These are phyloP conservation scores for Enteromius anoplus DNA, from an alignment of 2,797 vertebrate species.

Conservation along the genomic window DNA sequence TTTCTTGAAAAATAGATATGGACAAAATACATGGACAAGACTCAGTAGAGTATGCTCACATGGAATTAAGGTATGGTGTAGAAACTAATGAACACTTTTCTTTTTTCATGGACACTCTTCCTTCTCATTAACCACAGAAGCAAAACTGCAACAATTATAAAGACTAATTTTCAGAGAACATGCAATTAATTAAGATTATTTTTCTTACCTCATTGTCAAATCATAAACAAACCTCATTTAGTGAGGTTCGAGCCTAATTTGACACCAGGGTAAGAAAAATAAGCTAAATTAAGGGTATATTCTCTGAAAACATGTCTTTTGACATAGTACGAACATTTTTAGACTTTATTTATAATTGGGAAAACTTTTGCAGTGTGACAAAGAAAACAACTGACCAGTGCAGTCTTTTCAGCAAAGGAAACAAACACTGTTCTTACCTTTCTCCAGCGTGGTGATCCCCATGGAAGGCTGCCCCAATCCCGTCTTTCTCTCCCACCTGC, in stretches of 20 bases:
- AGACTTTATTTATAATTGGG: background rate
- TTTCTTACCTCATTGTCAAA: background rate
- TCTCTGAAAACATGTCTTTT: constrained; percentile 1
- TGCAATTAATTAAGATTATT: background rate
- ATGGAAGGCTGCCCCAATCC: constrained; percentile 92
- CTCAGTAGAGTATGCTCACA: background rate
- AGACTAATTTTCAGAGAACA: background rate
- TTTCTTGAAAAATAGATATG: background rate
- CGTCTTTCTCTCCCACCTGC: constrained; percentile 91
- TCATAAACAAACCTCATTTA: background rate
- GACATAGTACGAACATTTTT: background rate
- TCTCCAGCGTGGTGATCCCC: constrained; percentile 90
- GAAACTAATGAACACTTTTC: background rate
- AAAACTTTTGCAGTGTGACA: background rate
- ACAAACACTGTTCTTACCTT: constrained; percentile 79
- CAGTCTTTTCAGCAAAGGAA: background rate
- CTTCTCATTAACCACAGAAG: background rate
- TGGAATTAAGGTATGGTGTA: background rate
- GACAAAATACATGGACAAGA: background rate
- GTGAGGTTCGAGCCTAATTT: background rate
- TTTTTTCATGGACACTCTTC: background rate
- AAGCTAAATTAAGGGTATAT: constrained; percentile 7
- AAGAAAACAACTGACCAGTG: background rate
- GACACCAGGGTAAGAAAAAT: background rate
- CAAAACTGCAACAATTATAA: background rate